Evolutionary conservation across 2,888 invertebrate genomes (phyloP), one percentile per base, ranked within the genome.

Genomic region (Cephus rjabovi): DNA sequence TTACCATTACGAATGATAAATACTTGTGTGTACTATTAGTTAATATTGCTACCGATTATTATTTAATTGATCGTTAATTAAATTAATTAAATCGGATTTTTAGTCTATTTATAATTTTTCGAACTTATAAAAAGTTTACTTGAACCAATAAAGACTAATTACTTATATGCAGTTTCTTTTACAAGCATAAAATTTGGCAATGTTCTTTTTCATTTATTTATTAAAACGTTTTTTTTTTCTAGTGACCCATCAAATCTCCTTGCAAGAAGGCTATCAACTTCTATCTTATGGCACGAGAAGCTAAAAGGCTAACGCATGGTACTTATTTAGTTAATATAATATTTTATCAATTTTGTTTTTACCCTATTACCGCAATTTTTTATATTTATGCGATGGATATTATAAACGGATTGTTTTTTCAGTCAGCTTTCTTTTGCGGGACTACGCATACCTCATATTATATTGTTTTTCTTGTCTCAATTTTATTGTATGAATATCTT

Each of bases 321-420:
- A 71, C 71, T 71, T 71, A 71, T 71, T 33, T 71, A 31, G 71
- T 71, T 71, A 71, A 33, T 71, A 30, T 33, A 15, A 71, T 56
- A 56, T 56, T 56, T 6, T 56, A 77, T 33, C 69, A 34, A 75
- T 74, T 37, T 30, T 74, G 75, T 40, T 77, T 77, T 77, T 77
- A 74, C 69, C 68, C 75, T 34, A 56, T 77, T 34, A 74, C 71
- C 68, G 69, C 69, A 56, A 78, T 34, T 6, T 33, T 70, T 40
- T 30, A 74, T 40, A 31, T 23, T 35, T n/a, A 34, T 74, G 56
- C 75, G 15, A 74, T n/a, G 40, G 35, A 40, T 31, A 68, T 37
- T 30, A 76, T 74, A 34, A 12, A 69, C 69, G 74, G 15, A 1
- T 37, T n/a, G 75, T 74, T 70, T 73, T 76, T 76, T 34, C 70